Evolutionary conservation across 1,140 invertebrate genomes (phyloP).

Genomic region (Thaumetopoea pityocampa): DNA sequence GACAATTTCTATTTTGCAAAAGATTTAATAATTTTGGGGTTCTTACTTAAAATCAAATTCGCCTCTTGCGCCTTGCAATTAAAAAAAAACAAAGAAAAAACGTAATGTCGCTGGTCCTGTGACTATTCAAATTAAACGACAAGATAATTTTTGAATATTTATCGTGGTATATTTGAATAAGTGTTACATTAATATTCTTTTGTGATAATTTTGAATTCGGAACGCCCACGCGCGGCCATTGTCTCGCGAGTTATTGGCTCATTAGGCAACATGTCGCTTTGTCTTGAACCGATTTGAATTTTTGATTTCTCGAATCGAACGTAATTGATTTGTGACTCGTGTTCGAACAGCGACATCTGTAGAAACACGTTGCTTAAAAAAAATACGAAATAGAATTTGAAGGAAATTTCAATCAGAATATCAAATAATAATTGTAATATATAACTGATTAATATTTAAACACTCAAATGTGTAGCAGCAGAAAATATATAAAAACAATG

Average conservation of each 20-base stretch:
- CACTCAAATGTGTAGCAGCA: too few relatives aligned
- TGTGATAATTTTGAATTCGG: conserved; percentile 65
- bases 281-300: conserved; percentile 49
- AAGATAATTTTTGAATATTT: conserved; percentile 65
- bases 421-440: background rate
- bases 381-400: background rate
- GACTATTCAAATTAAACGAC: conserved; percentile 55
- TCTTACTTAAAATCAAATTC: too few relatives aligned
- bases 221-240: conserved; percentile 64
- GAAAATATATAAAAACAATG: too few relatives aligned
- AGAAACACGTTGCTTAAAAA: background rate
- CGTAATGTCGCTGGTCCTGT: conserved; percentile 36
- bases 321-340: conserved; percentile 43
- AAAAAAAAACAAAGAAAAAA: too few relatives aligned
- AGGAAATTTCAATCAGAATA: background rate
- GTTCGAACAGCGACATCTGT: conserved; percentile 1
- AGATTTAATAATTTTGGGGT: too few relatives aligned
- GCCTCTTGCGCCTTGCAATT: too few relatives aligned
- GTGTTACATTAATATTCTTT: conserved; percentile 72
- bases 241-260: conserved; percentile 71
- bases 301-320: conserved; percentile 56
- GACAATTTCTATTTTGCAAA: too few relatives aligned
- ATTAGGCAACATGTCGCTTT: conserved; percentile 62
- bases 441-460: background rate
- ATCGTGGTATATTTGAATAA: conserved; percentile 68